Conservation (phyloP, 2,888 invertebrate genomes). For the Caenorhabditis plicata region DNA sequence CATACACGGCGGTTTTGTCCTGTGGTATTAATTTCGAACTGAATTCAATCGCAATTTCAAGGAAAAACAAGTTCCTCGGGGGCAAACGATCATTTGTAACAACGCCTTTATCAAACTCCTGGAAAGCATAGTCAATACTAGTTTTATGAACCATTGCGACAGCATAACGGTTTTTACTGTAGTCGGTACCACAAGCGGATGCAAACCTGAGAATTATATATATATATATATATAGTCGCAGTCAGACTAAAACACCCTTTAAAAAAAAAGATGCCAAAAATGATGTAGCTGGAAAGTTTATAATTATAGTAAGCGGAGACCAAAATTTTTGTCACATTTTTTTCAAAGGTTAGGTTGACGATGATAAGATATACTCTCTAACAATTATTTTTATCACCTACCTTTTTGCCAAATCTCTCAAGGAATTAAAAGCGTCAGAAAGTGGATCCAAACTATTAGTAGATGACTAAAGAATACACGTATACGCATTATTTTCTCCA, state of each 20-base stretch:
- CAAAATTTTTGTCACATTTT: too few species aligned
- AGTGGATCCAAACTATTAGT: slow-evolving; percentile 38
- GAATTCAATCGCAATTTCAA: slow-evolving; percentile 94
- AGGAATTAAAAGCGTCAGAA: slow-evolving; percentile 51
- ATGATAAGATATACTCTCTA: too few species aligned
- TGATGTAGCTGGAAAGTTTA: slow-evolving; percentile 77
- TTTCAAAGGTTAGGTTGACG: too few species aligned
- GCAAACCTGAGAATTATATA: too few species aligned
- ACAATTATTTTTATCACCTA: too few species aligned
- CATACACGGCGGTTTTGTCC: slow-evolving; percentile 87
- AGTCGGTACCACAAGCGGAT: slow-evolving; percentile 38
- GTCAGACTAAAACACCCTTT: too few species aligned
- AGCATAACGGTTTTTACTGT: slow-evolving; percentile 49
- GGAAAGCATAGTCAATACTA: slow-evolving; percentile 77
- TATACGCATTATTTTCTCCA: not conserved
- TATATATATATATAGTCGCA: too few species aligned
- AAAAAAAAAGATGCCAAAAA: too few species aligned
- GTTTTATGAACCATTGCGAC: slow-evolving; percentile 58
- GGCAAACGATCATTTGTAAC: slow-evolving; percentile 67
- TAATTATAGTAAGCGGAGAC: too few species aligned
- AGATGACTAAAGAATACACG: not conserved
- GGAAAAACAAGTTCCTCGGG: slow-evolving; percentile 84
- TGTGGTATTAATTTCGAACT: slow-evolving; percentile 91
- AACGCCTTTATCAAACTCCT: slow-evolving; percentile 71
- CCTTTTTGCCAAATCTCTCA: slow-evolving; percentile 90